A percentile compares a stretch with the other conserved stretches of the same genome.
Conservation (phyloP, 2,888 invertebrate genomes). For the Scaeva pyrastri region DNA sequence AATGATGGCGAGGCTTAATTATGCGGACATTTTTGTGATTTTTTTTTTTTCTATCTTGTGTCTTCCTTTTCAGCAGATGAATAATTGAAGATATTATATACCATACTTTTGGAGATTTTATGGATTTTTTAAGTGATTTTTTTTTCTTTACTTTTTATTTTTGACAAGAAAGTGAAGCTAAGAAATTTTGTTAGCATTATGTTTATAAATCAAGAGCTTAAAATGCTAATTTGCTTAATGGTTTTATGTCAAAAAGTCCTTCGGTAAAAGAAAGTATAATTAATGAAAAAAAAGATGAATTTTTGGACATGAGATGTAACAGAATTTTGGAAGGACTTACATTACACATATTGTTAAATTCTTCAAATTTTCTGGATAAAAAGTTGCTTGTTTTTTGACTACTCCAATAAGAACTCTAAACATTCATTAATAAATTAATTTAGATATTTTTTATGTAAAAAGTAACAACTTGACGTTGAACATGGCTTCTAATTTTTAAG, state of each 20-base stretch:
- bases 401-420: no score
- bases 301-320: no score
- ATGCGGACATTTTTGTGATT: constrained; percentile 26
- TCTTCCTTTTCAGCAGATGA: neutral
- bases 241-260: neutral
- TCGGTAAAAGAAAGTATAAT: no score
- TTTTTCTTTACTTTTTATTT: neutral
- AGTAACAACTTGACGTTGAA: no score
- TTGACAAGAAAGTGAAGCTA: neutral
- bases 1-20: constrained; percentile 18
- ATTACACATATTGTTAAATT: no score
- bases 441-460: no score
- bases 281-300: no score
- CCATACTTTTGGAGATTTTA: constrained; percentile 15
- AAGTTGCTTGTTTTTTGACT: no score
- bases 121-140: neutral
- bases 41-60: neutral
- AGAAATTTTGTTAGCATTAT: neutral
- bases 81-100: constrained; percentile 12
- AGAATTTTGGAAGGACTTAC: no score
- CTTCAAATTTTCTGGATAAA: no score
- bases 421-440: no score
- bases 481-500: no score
- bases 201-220: neutral
- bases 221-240: constrained; percentile 23